These are phyloP conservation scores for Phymatocera aterrima DNA, from an alignment of 2,888 invertebrate genomes.

Conservation along the genomic window DNA sequence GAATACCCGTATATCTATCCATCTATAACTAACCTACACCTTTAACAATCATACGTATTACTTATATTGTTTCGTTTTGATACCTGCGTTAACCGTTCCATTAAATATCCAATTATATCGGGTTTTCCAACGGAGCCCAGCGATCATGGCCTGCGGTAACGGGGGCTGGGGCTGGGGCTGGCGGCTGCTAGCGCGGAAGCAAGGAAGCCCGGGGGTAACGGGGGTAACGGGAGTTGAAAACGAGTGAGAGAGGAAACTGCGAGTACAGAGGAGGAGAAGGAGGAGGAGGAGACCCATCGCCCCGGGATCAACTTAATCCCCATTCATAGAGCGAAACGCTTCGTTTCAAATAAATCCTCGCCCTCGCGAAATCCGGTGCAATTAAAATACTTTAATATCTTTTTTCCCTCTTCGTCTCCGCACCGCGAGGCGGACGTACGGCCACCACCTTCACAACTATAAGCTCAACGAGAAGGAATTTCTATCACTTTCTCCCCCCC, in stretches of 20 bases:
- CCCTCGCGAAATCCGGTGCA: conserved; percentile 62
- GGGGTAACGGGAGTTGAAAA: conserved; percentile 46
- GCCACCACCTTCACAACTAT: background rate
- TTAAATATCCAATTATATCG: conserved; percentile 42
- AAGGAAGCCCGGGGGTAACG: conserved; percentile 50
- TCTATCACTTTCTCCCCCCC: background rate
- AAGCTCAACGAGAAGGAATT: background rate
- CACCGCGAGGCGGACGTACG: background rate
- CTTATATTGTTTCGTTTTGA: conserved; percentile 34
- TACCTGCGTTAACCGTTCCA: conserved; percentile 40
- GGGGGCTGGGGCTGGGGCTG: too few relatives aligned
- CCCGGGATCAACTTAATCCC: conserved; percentile 58
- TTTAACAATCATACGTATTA: background rate
- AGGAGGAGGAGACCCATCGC: conserved; percentile 50
- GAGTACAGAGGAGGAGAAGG: conserved; percentile 51
- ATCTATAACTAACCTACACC: too few relatives aligned
- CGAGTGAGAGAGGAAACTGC: conserved; percentile 52
- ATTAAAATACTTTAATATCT: conserved; percentile 67
- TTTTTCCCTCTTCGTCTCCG: background rate
- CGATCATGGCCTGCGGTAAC: conserved; percentile 49
- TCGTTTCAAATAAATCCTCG: conserved; percentile 64
- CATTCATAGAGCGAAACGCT: conserved; percentile 64
- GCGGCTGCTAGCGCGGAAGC: too few relatives aligned
- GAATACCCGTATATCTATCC: too few relatives aligned
- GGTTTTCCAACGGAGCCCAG: background rate